Evolutionary conservation across 2,888 invertebrate species (phyloP).

Genomic region (Tenthredo scrophulariae): DNA sequence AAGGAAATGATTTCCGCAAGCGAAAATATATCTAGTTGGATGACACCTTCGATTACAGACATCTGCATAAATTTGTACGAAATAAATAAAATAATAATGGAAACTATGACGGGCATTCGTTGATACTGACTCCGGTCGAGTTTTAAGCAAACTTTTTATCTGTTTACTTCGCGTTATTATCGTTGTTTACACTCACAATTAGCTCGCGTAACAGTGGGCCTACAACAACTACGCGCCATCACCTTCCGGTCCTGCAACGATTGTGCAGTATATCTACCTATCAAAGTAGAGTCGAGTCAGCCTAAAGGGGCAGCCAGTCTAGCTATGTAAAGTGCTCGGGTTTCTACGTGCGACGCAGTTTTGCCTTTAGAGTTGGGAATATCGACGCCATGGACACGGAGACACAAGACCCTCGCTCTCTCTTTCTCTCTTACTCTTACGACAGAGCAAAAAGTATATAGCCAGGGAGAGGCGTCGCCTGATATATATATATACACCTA

Average conservation of each 20-base stretch:
- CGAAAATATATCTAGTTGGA: neutral
- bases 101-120: neutral
- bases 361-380: conserved; percentile 2
- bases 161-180: neutral
- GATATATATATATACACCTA: neutral
- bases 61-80: neutral
- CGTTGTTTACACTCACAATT: conserved; percentile 19
- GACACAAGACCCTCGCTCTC: neutral
- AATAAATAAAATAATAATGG: neutral
- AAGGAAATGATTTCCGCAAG: neutral
- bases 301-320: conserved; percentile 21
- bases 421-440: neutral
- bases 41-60: neutral
- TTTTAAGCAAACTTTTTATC: neutral
- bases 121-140: neutral
- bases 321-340: conserved; percentile 22
- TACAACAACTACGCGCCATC: neutral
- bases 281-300: conserved; percentile 23
- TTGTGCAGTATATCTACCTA: neutral
- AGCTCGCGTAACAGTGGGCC: conserved; percentile 28
- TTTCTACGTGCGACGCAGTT: conserved; percentile 49
- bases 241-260: conserved; percentile 33
- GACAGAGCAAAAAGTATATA: neutral
- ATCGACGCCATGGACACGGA: conserved; percentile 23
- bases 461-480: neutral